A percentile compares a stretch with the other conserved stretches of the same genome.
phyloP scores from a whole-genome alignment of 2,113 vertebrate genomes.

The Petrocephalus zakoni region DNA sequence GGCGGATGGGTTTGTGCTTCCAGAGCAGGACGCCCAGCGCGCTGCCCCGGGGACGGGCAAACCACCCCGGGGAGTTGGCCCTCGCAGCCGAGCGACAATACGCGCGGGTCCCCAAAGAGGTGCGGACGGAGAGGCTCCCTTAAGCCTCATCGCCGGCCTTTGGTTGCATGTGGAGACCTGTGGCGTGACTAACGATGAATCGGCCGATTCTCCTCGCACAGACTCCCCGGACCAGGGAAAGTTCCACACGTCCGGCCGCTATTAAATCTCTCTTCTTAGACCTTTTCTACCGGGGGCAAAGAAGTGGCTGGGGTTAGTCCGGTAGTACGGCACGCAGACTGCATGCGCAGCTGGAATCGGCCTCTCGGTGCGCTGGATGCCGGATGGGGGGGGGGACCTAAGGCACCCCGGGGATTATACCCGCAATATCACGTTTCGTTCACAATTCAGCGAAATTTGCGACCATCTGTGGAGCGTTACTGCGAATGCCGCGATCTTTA shows the following conservation, averaged over 20 bases:
- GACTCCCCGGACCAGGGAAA: not conserved
- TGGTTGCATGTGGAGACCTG: not conserved
- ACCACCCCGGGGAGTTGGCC: not conserved
- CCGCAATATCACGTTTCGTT: not conserved
- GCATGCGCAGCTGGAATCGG: not conserved
- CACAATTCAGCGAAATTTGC: slow-evolving; percentile 3
- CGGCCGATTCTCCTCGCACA: not conserved
- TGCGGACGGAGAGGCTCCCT: not conserved
- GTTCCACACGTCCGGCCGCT: not conserved
- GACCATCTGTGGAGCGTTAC: not conserved
- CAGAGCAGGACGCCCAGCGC: not conserved
- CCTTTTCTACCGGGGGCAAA: not conserved
- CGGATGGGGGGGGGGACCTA: not conserved
- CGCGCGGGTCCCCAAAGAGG: not conserved
- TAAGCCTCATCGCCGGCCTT: not conserved
- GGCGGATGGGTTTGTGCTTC: not conserved
- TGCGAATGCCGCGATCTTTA: not conserved
- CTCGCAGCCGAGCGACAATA: not conserved
- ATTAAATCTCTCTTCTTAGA: not conserved
- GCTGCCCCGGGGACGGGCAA: not conserved
- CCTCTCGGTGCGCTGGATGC: not conserved
- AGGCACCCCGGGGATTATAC: not conserved
- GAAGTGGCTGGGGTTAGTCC: not conserved
- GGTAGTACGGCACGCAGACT: too few relatives aligned
- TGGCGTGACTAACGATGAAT: not conserved